Conservation (phyloP, 92 coral and sea anemone species). For the Metridium senile region DNA sequence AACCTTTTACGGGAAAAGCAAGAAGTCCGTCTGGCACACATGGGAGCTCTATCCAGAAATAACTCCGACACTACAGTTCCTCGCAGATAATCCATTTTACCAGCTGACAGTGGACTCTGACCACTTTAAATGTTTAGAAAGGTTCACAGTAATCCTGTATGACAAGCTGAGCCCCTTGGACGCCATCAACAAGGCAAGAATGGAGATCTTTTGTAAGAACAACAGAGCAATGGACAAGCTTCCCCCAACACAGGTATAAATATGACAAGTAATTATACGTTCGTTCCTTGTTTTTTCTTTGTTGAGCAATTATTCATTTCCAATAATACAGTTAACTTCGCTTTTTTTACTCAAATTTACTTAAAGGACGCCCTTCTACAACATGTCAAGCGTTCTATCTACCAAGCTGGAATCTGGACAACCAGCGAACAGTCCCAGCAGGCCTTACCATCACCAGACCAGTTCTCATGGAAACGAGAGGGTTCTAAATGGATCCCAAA, state of each 20-base stretch:
- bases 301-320: background rate
- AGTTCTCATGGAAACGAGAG: conserved; percentile 58
- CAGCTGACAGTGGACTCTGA: conserved; percentile 30
- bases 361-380: too few species aligned
- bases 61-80: conserved; percentile 39
- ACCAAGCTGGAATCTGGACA: conserved; percentile 72
- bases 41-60: conserved; percentile 24
- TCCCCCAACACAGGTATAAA: conserved; percentile 10
- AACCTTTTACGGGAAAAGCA: conserved; percentile 50
- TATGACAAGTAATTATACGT: background rate
- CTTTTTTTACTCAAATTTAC: too few species aligned
- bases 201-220: conserved; percentile 10
- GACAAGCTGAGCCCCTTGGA: conserved; percentile 38
- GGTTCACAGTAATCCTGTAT: conserved; percentile 39
- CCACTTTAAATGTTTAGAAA: conserved; percentile 35
- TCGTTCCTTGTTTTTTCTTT: background rate
- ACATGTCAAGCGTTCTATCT: conserved; percentile 29
- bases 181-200: background rate
- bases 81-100: conserved; percentile 39
- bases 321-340: conserved; percentile 63
- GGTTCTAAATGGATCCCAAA: conserved; percentile 58
- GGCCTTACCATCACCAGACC: conserved; percentile 49
- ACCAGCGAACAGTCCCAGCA: conserved; percentile 47
- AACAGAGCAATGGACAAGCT: conserved; percentile 12
- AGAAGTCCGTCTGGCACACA: conserved; percentile 52